These are phyloP conservation scores for Thaumatotibia leucotreta DNA, from an alignment of 1,140 invertebrate species.

Conservation along the genomic window DNA sequence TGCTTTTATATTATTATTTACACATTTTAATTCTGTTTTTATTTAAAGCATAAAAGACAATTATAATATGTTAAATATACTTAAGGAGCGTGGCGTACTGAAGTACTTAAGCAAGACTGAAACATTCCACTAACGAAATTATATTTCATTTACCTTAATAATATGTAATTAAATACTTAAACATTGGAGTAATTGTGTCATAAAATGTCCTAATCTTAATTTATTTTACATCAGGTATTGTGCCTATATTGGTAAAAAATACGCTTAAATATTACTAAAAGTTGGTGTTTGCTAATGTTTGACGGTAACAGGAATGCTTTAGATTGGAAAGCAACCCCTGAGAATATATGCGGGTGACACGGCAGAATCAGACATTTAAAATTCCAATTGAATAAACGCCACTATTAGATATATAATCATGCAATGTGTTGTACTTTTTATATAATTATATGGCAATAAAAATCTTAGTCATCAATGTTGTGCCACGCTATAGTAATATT, in stretches of 20 bases:
- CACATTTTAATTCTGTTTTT: background rate
- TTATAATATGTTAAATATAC: background rate
- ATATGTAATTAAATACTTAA: slow-evolving; percentile 1
- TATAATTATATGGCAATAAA: background rate
- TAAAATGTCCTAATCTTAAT: slow-evolving; percentile 3
- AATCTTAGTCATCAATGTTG: slow-evolving; percentile 1
- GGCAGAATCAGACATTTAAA: background rate
- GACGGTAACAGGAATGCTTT: background rate
- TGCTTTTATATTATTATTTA: slow-evolving; percentile 10
- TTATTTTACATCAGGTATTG: slow-evolving; percentile 5
- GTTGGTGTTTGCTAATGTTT: background rate
- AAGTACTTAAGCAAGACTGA: slow-evolving; percentile 67
- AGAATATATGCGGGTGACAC: background rate
- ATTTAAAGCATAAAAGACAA: background rate
- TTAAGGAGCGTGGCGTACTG: slow-evolving; percentile 21
- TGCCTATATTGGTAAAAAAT: slow-evolving; percentile 10
- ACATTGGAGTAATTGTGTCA: slow-evolving; percentile 10
- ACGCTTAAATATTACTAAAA: slow-evolving; percentile 2
- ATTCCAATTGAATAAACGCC: background rate
- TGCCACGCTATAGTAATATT: slow-evolving; percentile 5
- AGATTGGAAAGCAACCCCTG: slow-evolving; percentile 11
- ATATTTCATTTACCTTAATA: background rate
- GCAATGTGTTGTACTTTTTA: background rate
- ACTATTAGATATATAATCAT: background rate
- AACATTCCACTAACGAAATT: slow-evolving; percentile 52